A percentile compares a stretch with the other conserved stretches of the same genome.
Conservation (phyloP, 2,888 invertebrate species). For the Meandrusa payeni region DNA sequence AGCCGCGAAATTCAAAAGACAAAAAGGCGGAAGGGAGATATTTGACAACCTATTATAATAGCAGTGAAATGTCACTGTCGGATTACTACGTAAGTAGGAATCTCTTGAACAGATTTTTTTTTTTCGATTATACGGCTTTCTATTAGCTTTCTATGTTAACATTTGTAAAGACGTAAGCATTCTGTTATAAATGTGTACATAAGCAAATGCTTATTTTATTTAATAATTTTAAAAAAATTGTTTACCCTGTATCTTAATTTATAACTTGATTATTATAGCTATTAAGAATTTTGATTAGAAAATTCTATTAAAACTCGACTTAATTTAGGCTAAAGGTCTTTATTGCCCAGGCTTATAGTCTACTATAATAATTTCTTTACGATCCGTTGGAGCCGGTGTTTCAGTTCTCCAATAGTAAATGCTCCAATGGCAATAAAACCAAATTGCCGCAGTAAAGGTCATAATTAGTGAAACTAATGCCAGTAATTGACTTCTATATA, state of each 20-base stretch:
- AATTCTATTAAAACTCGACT: constrained; percentile 26
- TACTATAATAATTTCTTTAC: constrained; percentile 63
- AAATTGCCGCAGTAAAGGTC: constrained; percentile 65
- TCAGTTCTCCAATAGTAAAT: constrained; percentile 58
- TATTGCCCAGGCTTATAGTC: constrained; percentile 59
- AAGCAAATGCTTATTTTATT: background rate
- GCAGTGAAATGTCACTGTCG: no score
- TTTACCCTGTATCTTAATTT: constrained; percentile 23
- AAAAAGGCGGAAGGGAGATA: no score
- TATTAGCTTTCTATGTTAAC: no score
- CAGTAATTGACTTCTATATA: constrained; percentile 61
- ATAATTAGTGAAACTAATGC: constrained; percentile 78
- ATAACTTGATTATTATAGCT: constrained; percentile 28
- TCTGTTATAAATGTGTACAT: no score
- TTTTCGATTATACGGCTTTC: no score
- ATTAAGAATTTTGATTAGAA: constrained; percentile 13
- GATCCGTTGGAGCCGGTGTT: constrained; percentile 45
- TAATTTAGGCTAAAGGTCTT: constrained; percentile 43
- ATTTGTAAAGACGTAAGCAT: no score
- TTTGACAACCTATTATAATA: no score
- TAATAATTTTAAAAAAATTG: background rate
- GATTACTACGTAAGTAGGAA: no score
- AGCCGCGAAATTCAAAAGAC: no score
- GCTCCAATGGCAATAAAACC: constrained; percentile 66
- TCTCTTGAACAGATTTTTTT: no score